Evolutionary conservation across 2,113 vertebrate species (phyloP).

Genomic region (Zeus faber): DNA sequence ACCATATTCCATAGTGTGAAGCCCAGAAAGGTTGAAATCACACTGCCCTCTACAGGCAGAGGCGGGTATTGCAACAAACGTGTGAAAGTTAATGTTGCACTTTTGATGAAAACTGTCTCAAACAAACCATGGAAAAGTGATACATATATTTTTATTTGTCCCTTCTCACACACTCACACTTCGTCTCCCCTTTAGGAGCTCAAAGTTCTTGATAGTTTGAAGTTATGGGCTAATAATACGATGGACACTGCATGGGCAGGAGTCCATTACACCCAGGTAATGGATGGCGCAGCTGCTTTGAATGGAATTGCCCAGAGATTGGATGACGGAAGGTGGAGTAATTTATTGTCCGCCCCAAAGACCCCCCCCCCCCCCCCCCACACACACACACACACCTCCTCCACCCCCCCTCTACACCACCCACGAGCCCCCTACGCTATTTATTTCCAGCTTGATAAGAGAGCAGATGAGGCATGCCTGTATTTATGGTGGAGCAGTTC

Average conservation of each 20-base stretch:
- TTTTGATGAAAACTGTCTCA: constrained; percentile 7
- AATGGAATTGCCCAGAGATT: constrained; percentile 80
- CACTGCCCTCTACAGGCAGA: constrained; percentile 56
- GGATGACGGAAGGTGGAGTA: constrained; percentile 69
- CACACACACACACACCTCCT: constrained; percentile 5
- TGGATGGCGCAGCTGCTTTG: constrained; percentile 72
- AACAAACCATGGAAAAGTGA: constrained; percentile 32
- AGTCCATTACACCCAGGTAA: constrained; percentile 77
- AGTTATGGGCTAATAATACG: constrained; percentile 79
- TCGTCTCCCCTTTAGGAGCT: constrained; percentile 42
- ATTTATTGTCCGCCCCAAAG: constrained; percentile 73
- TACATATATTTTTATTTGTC: background rate
- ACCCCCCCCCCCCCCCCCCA: constrained; percentile 15
- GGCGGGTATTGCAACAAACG: constrained; percentile 16
- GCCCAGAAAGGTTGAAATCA: constrained; percentile 34
- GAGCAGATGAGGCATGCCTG: constrained; percentile 67
- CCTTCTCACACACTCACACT: constrained; percentile 34
- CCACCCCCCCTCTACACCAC: background rate
- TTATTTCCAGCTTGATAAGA: constrained; percentile 72
- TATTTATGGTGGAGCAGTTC: constrained; percentile 69
- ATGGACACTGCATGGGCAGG: constrained; percentile 73
- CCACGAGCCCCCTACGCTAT: constrained; percentile 51
- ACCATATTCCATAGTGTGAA: constrained; percentile 17
- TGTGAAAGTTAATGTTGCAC: constrained; percentile 8
- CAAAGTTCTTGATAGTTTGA: constrained; percentile 78